Base-by-base conservation (phyloP, 2,797 vertebrate species). In the Thamnophis elegans region DNA sequence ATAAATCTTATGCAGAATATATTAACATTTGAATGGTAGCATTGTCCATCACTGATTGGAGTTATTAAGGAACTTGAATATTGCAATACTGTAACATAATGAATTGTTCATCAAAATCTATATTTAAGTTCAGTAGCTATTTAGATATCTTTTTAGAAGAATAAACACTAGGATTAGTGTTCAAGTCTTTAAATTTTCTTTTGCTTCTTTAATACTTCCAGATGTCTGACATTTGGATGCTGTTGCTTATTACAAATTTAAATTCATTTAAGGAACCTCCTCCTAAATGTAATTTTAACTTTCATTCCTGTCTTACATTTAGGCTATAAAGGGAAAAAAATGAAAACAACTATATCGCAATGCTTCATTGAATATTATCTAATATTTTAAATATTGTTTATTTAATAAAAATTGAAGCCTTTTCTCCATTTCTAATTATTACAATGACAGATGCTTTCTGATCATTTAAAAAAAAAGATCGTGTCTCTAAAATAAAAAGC, bases 401-500 rank as follows among this genome's bases (percentile, higher is more conserved):
- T 88, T 59, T 91, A 91, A 88, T 91, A 91, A 88, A 65, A 90
- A 91, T 42, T 47, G 16, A 54, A 91, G 18, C 2, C 22, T 60
- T 53, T 53, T 47, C 28, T 90, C 56, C 16, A 8, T 89, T 91
- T 51, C 87, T 85, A 62, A 62, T 93, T 89, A 89, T 91, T 85
- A 85, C 55, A 89, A 85, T 42, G 26, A 47, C 58, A 85, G 89
- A 62, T 93, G 86, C 47, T 91, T 91, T 51, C 68, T 89, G 87
- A 90, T 36, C 51, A 62, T 22, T 60, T 85, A 86, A 68, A 1
- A 11, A 54, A 59, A 93, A 91, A 92, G 56, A 82, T 90, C 56
- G 90, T 89, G 20, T 90, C 94, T 55, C 73, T 68, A 94, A 95
- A 93, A 12, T 2, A 6, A 55, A 89, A 91, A 9, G 94, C 32